phyloP scores from a whole-genome alignment of 2,797 vertebrate genomes.

The Australoheros facetus region DNA sequence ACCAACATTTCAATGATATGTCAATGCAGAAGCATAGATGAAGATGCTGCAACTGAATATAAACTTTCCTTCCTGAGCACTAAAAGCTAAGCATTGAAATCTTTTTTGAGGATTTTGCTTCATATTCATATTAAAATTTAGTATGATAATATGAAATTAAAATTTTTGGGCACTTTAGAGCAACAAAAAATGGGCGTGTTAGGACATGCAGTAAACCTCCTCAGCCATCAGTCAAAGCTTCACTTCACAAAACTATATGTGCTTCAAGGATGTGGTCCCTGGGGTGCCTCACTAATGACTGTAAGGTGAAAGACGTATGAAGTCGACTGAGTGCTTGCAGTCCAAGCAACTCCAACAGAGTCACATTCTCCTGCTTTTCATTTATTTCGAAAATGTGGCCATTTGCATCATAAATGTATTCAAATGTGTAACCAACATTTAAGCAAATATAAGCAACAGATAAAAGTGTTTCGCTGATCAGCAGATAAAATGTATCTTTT shows the following conservation, averaged over 20 bases:
- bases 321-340: neutral
- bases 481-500: neutral
- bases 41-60: neutral
- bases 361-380: neutral
- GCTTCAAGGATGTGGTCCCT: neutral
- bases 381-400: neutral
- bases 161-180: neutral
- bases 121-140: too few species aligned
- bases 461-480: neutral
- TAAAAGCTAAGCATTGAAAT: too few species aligned
- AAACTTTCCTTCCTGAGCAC: neutral
- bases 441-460: neutral
- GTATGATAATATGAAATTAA: too few species aligned
- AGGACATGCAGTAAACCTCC: neutral
- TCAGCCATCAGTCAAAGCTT: neutral
- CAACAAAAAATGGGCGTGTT: neutral
- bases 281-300: neutral
- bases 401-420: neutral
- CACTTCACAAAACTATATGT: neutral
- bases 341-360: neutral
- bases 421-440: neutral
- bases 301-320: neutral
- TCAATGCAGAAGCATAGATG: neutral
- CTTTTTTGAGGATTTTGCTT: too few species aligned
- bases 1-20: neutral